These are phyloP conservation scores for Thryonomys swinderianus DNA, from an alignment of 2,113 vertebrate species.

Conservation along the genomic window DNA sequence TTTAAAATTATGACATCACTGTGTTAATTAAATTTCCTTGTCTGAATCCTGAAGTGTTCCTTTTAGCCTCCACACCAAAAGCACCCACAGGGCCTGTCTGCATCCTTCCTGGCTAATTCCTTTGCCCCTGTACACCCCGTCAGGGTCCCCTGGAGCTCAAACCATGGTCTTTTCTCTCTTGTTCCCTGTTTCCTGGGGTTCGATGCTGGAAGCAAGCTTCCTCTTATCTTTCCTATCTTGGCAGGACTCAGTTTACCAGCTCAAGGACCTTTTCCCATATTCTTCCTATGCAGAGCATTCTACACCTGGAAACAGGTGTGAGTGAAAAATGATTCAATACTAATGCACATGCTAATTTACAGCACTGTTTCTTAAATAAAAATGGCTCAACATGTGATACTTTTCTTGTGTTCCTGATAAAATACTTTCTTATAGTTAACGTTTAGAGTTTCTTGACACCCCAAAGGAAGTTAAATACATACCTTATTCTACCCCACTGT, in stretches of 20 bases:
- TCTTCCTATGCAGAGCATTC: not conserved
- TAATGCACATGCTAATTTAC: not conserved
- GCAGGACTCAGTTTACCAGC: not conserved
- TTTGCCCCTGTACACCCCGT: not conserved
- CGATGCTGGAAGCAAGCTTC: not conserved
- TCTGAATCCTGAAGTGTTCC: not conserved
- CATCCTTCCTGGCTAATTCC: not conserved
- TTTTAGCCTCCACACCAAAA: not conserved
- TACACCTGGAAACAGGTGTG: not conserved
- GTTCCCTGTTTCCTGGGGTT: not conserved
- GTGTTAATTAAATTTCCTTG: not conserved
- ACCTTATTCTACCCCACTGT: not conserved
- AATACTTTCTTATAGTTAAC: slow-evolving; percentile 4
- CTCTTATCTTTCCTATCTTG: not conserved
- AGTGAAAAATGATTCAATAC: slow-evolving; percentile 10
- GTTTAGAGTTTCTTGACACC: slow-evolving; percentile 12
- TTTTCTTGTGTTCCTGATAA: not conserved
- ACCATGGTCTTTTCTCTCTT: not conserved
- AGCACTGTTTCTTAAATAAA: slow-evolving; percentile 19
- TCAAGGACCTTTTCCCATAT: not conserved
- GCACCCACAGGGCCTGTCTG: not conserved
- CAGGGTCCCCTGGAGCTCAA: not conserved
- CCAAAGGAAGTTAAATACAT: slow-evolving; percentile 13
- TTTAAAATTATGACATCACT: not conserved
- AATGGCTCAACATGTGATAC: not conserved